Base-by-base conservation (phyloP, 2,888 invertebrate species). In the Oconnorella tubifera region DNA sequence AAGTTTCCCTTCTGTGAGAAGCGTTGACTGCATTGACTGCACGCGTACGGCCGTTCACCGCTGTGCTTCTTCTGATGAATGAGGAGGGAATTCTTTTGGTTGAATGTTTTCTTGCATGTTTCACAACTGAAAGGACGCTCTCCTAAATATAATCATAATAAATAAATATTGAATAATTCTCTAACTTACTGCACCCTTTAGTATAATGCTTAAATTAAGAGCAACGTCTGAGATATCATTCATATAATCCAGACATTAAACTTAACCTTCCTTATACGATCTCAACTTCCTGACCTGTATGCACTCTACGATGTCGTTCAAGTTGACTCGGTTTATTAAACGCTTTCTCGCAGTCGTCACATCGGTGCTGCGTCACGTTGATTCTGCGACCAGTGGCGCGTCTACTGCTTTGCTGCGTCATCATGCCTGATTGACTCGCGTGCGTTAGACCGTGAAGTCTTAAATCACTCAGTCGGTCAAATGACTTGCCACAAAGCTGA, bases 261-360 rank as follows among this genome's bases (percentile, higher is more conserved):
- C 23, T 40, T 29, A 62, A 62, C 56, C 23, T 33, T 50, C 29
- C 29, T 27, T 23, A n/a, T 27, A 57, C 19, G n/a, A 19, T 31
- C 4, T 25, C 2, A 19, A 51, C 27, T 27, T n/a, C 28, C 65
- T 32, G 66, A 78, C 79, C 80, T 73, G 78, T 80, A 66, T 79
- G 79, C 51, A 80, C 79, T 23, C 80, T 67, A 25, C 75, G 69
- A 67, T 81, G 81, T 71, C 88, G 86, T 59, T 88, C 86, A 33
- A 92, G 80, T 78, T 91, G 89, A 10, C 89, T 84, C 70, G 91
- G 92, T 75, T 88, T 89, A 23, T 88, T 85, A 77, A 92, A 93
- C 48, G 85, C 83, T 75, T 86, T 84, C 10, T 79, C 78, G 78
- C 93, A 94, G 27, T 86, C 86, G 1, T 81, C 82, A 78, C 93